Conservation (phyloP, 2,888 invertebrate genomes). For the Trissoscelio sp. region DNA sequence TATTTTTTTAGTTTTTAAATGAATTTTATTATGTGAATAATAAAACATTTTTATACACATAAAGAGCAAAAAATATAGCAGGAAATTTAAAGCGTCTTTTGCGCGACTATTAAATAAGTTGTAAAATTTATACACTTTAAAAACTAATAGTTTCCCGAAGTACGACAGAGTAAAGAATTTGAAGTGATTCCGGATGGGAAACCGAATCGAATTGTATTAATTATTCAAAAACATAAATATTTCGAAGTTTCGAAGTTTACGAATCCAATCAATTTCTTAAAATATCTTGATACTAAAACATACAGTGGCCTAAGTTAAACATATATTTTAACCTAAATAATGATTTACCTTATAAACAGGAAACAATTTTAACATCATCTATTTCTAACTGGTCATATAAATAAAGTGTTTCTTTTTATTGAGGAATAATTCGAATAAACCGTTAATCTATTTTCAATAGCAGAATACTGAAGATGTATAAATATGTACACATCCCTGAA, state of each 20-base stretch:
- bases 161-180: not conserved
- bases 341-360: not conserved
- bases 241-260: conserved; percentile 15
- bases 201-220: conserved; percentile 16
- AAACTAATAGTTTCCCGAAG: not conserved
- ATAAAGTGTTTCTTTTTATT: too few relatives aligned
- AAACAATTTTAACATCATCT: not conserved
- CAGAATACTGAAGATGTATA: too few relatives aligned
- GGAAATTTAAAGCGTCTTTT: too few relatives aligned
- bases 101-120: conserved; percentile 6
- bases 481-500: too few relatives aligned
- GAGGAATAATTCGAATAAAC: too few relatives aligned
- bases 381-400: not conserved
- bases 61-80: too few relatives aligned
- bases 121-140: conserved; percentile 5
- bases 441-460: too few relatives aligned
- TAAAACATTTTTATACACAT: too few relatives aligned
- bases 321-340: not conserved
- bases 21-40: too few relatives aligned
- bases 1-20: too few relatives aligned
- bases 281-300: not conserved
- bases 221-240: conserved; percentile 29
- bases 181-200: not conserved
- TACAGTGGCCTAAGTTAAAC: not conserved
- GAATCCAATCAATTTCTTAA: conserved; percentile 11